Base-by-base conservation (phyloP, 2,113 vertebrate genomes). In the Eretmochelys imbricata region DNA sequence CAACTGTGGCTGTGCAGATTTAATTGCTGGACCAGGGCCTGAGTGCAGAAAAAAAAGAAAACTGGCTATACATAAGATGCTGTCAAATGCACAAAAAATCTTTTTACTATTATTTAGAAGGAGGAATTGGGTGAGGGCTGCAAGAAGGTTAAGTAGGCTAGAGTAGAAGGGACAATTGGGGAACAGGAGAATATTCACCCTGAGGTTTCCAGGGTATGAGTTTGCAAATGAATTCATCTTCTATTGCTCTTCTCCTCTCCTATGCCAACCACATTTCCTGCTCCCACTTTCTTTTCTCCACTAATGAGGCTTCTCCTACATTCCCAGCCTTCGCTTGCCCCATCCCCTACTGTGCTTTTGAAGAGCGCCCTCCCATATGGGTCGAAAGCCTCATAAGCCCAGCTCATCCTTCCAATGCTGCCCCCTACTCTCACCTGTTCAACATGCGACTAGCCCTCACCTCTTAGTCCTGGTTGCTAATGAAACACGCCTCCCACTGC, bases 1-100 rank as follows among this genome's bases (percentile, higher is more conserved):
- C 54, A 46, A 57, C 89, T 82, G 69, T 84, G 95, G 82, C 48
- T 84, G 49, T 59, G 54, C 75, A 78, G 51, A 53, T 10, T 53
- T 80, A 72, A 91, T n/a, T 89, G 89, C 57, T 92, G 78, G 81
- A 92, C n/a, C 76, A n/a, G 81, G 89, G 31, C 62, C 55, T 27
- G 89, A 82, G 6, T 78, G 78, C 59, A 84, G 89, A 82, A 75
- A 50, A 82, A 42, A 94, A 96, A 93, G 17, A 31, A 87, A 85
- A 87, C 29, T 42, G 1, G 49, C 12, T 51, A 75, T 3, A 24
- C 72, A 84, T 20, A 82, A 85, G 24, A 55, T 20, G 19, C 51
- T 19, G 51, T 20, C 53, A 54, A 9, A 54, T 57, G 25, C 9
- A 57, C 25, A 57, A 57, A 57, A 55, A 89, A 48, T 54, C 13